Percentiles rank a stretch among this genome's conserved stretches.
Evolutionary conservation across 2,113 vertebrate genomes (phyloP).

Genomic region (Prietella phreatophila): DNA sequence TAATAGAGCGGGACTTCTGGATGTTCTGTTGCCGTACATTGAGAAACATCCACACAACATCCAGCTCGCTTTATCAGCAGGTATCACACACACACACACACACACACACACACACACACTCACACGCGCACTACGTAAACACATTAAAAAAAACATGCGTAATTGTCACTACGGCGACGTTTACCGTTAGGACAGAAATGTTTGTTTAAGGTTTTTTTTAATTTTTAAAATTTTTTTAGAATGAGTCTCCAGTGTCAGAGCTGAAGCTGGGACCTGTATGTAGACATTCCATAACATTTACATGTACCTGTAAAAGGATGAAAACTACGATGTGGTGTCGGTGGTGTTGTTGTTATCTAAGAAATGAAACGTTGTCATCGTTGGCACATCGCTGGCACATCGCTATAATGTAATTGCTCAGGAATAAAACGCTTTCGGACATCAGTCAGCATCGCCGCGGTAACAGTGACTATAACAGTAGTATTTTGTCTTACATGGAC

Average conservation of each 20-base stretch:
- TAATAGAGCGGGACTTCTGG: conserved; percentile 87
- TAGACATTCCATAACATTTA: not conserved
- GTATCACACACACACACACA: conserved; percentile 65
- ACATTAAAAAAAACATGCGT: not conserved
- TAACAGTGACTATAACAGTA: not conserved
- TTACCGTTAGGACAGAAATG: too few relatives aligned
- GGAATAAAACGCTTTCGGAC: not conserved
- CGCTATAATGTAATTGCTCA: not conserved
- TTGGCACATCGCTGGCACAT: not conserved
- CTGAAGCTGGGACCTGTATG: not conserved
- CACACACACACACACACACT: not conserved
- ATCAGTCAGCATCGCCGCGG: not conserved
- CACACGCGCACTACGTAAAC: not conserved
- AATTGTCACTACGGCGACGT: too few relatives aligned
- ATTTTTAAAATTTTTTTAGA: too few relatives aligned
- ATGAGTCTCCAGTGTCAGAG: not conserved
- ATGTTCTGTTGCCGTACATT: conserved; percentile 82
- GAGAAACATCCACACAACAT: conserved; percentile 80
- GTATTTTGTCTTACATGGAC: not conserved
- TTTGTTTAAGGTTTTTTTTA: not conserved
- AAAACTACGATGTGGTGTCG: not conserved
- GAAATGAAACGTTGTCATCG: not conserved
- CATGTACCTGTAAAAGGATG: not conserved
- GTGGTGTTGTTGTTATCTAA: not conserved
- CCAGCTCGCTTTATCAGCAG: conserved; percentile 88